These are phyloP conservation scores for Tenualosa ilisha DNA, from an alignment of 2,797 vertebrate species.

Conservation along the genomic window DNA sequence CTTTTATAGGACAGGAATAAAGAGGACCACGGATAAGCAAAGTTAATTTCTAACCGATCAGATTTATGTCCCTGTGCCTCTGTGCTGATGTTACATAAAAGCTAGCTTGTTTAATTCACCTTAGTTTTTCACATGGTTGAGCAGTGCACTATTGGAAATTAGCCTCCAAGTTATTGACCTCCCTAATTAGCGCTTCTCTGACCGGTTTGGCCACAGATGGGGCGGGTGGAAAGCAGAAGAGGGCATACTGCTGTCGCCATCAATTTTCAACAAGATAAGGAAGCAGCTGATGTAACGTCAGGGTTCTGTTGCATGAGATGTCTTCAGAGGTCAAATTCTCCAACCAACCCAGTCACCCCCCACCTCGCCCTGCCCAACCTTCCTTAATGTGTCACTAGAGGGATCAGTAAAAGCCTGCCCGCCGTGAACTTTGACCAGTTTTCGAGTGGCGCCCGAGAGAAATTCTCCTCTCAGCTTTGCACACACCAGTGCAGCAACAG, in stretches of 20 bases:
- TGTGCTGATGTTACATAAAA: constrained; percentile 14
- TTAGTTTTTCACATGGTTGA: constrained; percentile 16
- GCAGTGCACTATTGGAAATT: background rate
- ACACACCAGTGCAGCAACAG: background rate
- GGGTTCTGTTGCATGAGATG: constrained; percentile 45
- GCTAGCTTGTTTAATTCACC: background rate
- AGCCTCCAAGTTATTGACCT: constrained; percentile 9
- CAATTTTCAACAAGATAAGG: constrained; percentile 31
- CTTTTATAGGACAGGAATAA: constrained; percentile 48
- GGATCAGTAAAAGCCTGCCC: constrained; percentile 47
- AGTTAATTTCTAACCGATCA: constrained; percentile 65
- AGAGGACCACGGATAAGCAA: constrained; percentile 53
- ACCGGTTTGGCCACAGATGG: background rate
- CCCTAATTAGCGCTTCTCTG: constrained; percentile 6
- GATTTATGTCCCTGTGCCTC: background rate
- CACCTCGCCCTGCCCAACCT: constrained; percentile 19
- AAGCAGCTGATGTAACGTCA: constrained; percentile 29
- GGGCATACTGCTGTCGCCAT: constrained; percentile 35
- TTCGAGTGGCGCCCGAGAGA: constrained; percentile 42
- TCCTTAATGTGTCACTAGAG: constrained; percentile 71
- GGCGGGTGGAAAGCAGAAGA: background rate
- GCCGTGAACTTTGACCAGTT: constrained; percentile 72
- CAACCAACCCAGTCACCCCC: background rate
- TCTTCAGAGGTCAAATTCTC: constrained; percentile 42
- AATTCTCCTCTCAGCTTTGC: background rate